A percentile compares a stretch with the other conserved stretches of the same genome.
Conservation (phyloP, 2,888 invertebrate species). For the Chydorus sphaericus region DNA sequence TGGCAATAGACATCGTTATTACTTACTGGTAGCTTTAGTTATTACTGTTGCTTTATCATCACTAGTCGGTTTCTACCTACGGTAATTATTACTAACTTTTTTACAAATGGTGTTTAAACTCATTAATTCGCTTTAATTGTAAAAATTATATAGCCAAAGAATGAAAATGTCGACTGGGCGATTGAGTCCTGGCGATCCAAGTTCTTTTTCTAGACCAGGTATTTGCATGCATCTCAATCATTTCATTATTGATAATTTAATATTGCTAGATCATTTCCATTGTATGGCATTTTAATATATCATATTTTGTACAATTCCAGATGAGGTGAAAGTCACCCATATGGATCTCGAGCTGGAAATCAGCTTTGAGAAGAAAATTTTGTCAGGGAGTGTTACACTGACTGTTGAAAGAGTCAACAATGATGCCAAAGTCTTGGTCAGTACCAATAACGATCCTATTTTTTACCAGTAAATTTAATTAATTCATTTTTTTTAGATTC, state of each 20-base stretch:
- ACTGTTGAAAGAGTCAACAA: constrained; percentile 40
- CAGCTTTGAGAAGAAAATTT: constrained; percentile 50
- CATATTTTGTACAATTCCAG: constrained; percentile 30
- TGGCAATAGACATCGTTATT: no score
- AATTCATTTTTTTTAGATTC: constrained; percentile 42
- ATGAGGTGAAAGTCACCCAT: constrained; percentile 46
- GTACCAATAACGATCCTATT: constrained; percentile 21
- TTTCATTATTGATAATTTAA: neutral
- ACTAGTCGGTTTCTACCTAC: no score
- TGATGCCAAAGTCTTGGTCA: constrained; percentile 43
- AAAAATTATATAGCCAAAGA: no score
- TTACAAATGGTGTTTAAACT: no score
- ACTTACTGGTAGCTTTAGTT: no score
- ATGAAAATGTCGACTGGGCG: neutral
- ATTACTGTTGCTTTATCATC: no score
- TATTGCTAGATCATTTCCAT: constrained; percentile 9
- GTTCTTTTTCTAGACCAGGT: constrained; percentile 69
- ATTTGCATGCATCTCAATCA: constrained; percentile 24
- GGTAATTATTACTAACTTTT: no score
- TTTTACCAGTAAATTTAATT: constrained; percentile 4
- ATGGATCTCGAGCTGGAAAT: constrained; percentile 46
- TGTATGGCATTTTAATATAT: neutral
- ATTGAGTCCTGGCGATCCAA: constrained; percentile 62
- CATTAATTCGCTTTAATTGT: no score
- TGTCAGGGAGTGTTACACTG: constrained; percentile 51